phyloP scores from a whole-genome alignment of 2,888 invertebrate genomes.

The Cataglyphis livida region DNA sequence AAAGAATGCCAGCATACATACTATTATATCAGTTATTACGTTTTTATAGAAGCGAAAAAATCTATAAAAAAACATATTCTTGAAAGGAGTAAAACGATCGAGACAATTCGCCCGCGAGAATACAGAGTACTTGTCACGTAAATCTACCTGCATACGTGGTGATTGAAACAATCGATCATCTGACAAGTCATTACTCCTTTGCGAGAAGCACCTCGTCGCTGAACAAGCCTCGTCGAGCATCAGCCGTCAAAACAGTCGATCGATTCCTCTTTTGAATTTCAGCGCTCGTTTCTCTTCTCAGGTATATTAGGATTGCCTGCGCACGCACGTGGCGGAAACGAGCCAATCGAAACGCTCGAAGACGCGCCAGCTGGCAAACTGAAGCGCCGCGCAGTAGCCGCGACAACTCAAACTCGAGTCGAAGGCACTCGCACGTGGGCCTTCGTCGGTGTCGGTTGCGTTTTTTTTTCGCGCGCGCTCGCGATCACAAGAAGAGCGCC shows the following conservation, averaged over 20 bases:
- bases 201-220: slow-evolving; percentile 17
- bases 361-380: slow-evolving; percentile 71
- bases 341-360: slow-evolving; percentile 64
- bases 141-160: slow-evolving; percentile 17
- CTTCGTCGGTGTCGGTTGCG: slow-evolving; percentile 80
- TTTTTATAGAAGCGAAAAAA: not conserved
- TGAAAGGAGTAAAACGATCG: not conserved
- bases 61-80: not conserved
- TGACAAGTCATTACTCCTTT: slow-evolving; percentile 33
- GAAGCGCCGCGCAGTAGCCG: slow-evolving; percentile 78
- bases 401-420: slow-evolving; percentile 74
- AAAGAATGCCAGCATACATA: not conserved
- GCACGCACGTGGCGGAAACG: slow-evolving; percentile 7
- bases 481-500: slow-evolving; percentile 50
- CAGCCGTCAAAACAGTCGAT: slow-evolving; percentile 21
- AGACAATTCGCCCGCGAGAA: not conserved
- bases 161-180: slow-evolving; percentile 41
- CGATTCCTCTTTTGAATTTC: slow-evolving; percentile 51
- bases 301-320: slow-evolving; percentile 52
- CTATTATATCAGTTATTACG: not conserved
- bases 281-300: slow-evolving; percentile 37
- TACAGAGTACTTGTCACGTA: not conserved
- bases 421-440: slow-evolving; percentile 84
- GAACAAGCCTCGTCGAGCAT: not conserved
- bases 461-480: slow-evolving; percentile 57